Percentiles rank a stretch among this genome's conserved stretches.
phyloP scores from a whole-genome alignment of 1,140 invertebrate genomes.

The Drosophila pandora region DNA sequence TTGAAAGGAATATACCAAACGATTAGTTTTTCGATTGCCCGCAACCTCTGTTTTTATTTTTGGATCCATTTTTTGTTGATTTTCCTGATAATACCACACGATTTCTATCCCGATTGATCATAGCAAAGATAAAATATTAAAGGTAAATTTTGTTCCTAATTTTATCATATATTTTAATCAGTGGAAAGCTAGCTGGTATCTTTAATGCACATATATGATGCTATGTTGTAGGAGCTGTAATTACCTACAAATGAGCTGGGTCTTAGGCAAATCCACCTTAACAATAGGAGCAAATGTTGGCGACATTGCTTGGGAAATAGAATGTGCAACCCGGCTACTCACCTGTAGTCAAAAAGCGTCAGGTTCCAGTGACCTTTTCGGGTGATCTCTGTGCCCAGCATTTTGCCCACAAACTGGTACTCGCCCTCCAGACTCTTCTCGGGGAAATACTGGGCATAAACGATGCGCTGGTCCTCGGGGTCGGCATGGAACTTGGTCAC shows the following conservation, averaged over 20 bases:
- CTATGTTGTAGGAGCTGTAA: background rate
- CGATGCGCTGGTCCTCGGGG: conserved; percentile 86
- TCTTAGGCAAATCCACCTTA: background rate
- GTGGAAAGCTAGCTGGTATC: too few relatives aligned
- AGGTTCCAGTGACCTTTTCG: conserved; percentile 90
- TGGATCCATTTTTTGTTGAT: too few relatives aligned
- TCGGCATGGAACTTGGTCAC: conserved; percentile 92
- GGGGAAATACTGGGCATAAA: conserved; percentile 92
- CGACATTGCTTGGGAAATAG: conserved; percentile 4
- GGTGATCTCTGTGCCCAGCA: conserved; percentile 86
- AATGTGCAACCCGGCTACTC: conserved; percentile 1
- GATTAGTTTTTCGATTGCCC: too few relatives aligned
- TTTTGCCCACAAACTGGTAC: conserved; percentile 87
- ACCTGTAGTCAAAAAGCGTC: conserved; percentile 88
- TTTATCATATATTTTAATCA: too few relatives aligned
- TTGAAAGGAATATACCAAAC: too few relatives aligned
- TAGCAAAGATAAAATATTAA: too few relatives aligned
- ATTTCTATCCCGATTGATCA: too few relatives aligned
- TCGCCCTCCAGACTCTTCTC: conserved; percentile 89
- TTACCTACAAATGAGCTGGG: background rate
- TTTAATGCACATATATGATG: background rate
- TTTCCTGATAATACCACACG: too few relatives aligned
- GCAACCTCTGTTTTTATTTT: too few relatives aligned
- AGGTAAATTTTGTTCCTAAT: too few relatives aligned
- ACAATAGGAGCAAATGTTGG: background rate